These are phyloP conservation scores for Agonopterix alstromeriana DNA, from an alignment of 2,888 invertebrate genomes.

Conservation along the genomic window DNA sequence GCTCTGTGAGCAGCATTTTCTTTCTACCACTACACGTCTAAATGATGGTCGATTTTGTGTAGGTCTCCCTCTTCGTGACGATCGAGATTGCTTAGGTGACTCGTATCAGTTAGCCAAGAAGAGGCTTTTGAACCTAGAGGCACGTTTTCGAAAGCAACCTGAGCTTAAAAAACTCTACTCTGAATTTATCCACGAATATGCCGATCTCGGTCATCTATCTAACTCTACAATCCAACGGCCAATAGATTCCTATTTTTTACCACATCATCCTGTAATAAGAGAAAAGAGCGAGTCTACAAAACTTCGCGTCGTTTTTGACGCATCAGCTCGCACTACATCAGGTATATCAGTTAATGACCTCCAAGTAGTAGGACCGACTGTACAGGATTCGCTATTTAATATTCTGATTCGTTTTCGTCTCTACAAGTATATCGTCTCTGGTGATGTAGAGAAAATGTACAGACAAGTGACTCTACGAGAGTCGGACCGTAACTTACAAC, in stretches of 20 bases:
- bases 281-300: background rate
- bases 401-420: slow-evolving; percentile 10
- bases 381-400: slow-evolving; percentile 8
- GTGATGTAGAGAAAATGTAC: slow-evolving; percentile 16
- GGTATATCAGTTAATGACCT: slow-evolving; percentile 6
- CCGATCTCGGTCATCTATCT: background rate
- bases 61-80: background rate
- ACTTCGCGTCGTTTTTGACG: too few species aligned
- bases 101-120: background rate
- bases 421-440: slow-evolving; percentile 12
- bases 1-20: slow-evolving; percentile 5
- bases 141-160: slow-evolving; percentile 4
- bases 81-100: background rate
- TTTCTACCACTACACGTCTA: slow-evolving; percentile 1
- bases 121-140: slow-evolving; percentile 1
- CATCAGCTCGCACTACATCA: slow-evolving; percentile 2
- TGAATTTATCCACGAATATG: slow-evolving; percentile 3
- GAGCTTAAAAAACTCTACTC: background rate
- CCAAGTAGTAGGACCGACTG: slow-evolving; percentile 7
- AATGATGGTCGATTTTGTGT: background rate
- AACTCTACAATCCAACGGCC: background rate
- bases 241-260: background rate
- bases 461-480: slow-evolving; percentile 1
- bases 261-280: background rate
- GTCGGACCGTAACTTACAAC: slow-evolving; percentile 7